Base-by-base conservation (phyloP, 2,888 invertebrate species). In the Phorcus lineatus region DNA sequence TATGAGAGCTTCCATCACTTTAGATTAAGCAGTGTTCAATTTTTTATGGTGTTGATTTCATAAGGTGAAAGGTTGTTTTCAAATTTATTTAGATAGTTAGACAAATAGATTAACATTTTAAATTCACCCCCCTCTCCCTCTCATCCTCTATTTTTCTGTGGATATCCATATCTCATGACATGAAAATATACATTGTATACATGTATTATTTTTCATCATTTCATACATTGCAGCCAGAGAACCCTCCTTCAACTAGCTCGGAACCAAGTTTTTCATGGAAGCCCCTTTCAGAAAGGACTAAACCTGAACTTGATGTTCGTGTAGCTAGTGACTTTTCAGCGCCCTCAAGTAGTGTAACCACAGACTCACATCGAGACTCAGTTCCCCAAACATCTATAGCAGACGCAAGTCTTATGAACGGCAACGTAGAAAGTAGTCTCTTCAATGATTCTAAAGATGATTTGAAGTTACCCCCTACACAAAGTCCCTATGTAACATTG, bases 401-500 rank as follows among this genome's bases (percentile, higher is more conserved):
- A 16, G 76, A 54, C 28, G 11, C 76, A n/a, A n/a, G 54, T 22
- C 77, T 55, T 57, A 82, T 81, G 77, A 84, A 84, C 55, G 84
- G 84, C 67, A 81, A 70, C 74, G 74, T 79, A 67, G 66, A 77
- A 67, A 79, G 54, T 31, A 79, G 74, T 76, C 77, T 70, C 24
- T 74, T 80, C n/a, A 57, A 62, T 62, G 67, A 47, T 54, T 67
- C 82, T 40, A 86, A 84, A 80, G 87, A 89, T 78, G 89, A 89
- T 47, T 85, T 80, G 24, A 80, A 79, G 1, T 81, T 97, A 87
- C 97, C 97, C 2, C 95, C 95, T 88, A 96, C 96, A 1, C 97
- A 97, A 93, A 97, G 96, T 93, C 97, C 97, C 0, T 97, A 97
- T 7, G 96, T 97, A 88, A 97, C 97, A 0, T 94, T 97, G 57